Percentiles rank a stretch among this genome's conserved stretches.
Evolutionary conservation across 2,113 vertebrate species (phyloP).

Genomic region (Microtus montanus): DNA sequence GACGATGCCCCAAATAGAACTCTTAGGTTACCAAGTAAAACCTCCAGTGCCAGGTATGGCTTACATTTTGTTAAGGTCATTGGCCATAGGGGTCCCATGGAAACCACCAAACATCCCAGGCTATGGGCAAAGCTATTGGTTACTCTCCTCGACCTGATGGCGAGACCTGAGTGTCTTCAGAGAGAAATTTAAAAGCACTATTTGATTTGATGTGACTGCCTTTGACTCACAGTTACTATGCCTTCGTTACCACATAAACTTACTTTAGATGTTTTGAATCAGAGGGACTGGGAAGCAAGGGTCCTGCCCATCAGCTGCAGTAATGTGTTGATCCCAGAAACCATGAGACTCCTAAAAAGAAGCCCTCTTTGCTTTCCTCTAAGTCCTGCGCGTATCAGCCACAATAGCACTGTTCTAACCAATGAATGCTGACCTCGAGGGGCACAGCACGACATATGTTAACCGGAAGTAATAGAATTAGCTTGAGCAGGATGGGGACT

Average conservation of each 20-base stretch:
- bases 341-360: conserved; percentile 22
- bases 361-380: conserved; percentile 43
- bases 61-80: neutral
- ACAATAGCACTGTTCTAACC: conserved; percentile 18
- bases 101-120: neutral
- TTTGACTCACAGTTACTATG: neutral
- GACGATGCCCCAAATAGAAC: neutral
- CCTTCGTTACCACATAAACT: conserved; percentile 43
- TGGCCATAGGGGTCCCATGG: neutral
- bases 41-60: neutral
- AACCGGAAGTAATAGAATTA: neutral
- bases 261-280: conserved; percentile 48
- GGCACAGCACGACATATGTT: neutral
- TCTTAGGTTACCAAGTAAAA: neutral
- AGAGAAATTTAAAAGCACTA: neutral
- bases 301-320: conserved; percentile 8
- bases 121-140: neutral
- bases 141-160: neutral
- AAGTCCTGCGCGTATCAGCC: neutral
- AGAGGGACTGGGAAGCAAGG: neutral
- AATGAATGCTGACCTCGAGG: neutral
- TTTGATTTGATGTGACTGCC: conserved; percentile 31
- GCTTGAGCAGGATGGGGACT: neutral
- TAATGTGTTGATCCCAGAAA: conserved; percentile 50
- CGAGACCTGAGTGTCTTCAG: neutral